phyloP scores from a whole-genome alignment of 2,113 vertebrate genomes.

The Pelecanoides urinatrix region DNA sequence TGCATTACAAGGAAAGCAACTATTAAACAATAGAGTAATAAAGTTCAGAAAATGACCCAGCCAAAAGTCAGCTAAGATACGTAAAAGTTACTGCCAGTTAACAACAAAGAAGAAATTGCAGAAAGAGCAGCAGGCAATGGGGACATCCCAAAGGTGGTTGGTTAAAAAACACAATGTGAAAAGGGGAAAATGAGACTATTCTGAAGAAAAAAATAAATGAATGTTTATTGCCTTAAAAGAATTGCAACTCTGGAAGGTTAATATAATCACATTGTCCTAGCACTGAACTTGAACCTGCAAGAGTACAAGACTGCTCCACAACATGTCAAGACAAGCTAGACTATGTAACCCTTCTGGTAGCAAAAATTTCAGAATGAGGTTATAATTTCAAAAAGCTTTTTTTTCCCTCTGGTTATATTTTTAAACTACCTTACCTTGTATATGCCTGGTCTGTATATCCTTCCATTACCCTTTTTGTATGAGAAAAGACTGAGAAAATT shows the following conservation, averaged over 20 bases:
- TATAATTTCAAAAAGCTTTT: background rate
- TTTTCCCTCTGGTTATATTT: rapidly evolving
- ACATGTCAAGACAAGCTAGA: background rate
- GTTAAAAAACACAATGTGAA: background rate
- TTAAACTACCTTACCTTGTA: background rate
- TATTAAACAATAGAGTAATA: background rate
- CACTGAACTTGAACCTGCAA: background rate
- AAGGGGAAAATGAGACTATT: background rate
- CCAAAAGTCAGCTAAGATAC: background rate
- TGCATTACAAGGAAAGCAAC: background rate
- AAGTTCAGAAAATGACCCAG: background rate
- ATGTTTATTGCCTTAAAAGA: background rate
- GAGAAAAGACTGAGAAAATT: background rate
- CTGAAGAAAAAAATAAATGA: background rate
- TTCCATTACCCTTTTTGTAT: background rate
- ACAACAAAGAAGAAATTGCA: background rate
- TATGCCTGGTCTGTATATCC: background rate
- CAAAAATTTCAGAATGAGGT: background rate
- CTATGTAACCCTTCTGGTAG: background rate
- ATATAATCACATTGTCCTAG: background rate
- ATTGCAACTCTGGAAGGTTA: background rate
- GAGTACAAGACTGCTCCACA: background rate
- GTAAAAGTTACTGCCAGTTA: background rate
- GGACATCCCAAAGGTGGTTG: background rate
- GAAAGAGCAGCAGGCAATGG: background rate